Evolutionary conservation across 2,888 invertebrate species (phyloP), one percentile per base, ranked within the genome.

Genomic region (Lamellibrachia satsuma): DNA sequence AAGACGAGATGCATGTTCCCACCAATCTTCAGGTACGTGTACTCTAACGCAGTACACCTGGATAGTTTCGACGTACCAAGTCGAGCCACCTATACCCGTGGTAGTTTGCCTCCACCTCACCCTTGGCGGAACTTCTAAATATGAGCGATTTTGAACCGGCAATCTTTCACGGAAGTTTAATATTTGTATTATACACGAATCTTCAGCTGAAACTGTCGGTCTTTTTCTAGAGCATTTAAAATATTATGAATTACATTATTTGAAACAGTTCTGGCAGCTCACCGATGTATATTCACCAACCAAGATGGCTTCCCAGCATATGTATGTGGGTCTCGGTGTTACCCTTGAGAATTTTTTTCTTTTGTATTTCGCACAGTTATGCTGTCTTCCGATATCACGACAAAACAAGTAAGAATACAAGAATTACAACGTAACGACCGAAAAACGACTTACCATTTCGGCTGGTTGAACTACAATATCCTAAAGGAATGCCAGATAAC

Each of bases 381-480:
- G 55, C 9, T 55, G 9, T 55, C 55, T 9, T 7, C 7, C 55
- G 39, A 55, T 9, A 7, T 9, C 9, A 55, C 22, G 22, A 3
- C 6, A 75, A 75, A 0, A 15, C 75, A 75, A 6, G 1, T 6
- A 75, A 6, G 75, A 75, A 22, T n/a, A 75, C 75, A 3, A 22
- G 22, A 22, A 75, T n/a, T 75, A 75, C 75, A 75, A 75, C 3
- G 22, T n/a, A 75, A 22, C 22, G 75, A n/a, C 75, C 75, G 75
- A 75, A 75, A 22, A 75, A n/a, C 22, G 75, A 75, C 75, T 75
- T 75, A 75, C 75, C 75, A 75, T 75, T 75, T 75, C 75, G 75
- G 75, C 75, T 22, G 75, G 75, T 75, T 22, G 75, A 75, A 75
- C 75, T 75, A 75, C 75, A 75, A 75, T 75, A 75, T 75, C 75